Evolutionary conservation across 2,797 vertebrate species (phyloP).

Genomic region (Taenioides sp.): DNA sequence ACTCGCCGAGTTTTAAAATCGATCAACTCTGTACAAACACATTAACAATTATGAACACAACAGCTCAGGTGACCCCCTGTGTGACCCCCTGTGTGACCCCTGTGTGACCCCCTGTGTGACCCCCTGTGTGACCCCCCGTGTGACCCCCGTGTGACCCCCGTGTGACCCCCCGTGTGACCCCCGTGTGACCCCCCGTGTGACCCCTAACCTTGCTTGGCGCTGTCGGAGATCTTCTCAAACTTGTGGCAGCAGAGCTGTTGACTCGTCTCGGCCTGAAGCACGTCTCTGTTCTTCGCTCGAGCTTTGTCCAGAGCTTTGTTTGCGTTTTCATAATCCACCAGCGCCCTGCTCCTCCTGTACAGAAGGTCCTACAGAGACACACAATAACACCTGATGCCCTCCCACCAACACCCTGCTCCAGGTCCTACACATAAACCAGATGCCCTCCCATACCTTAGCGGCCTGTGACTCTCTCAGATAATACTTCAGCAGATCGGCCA

Average conservation of each 20-base stretch:
- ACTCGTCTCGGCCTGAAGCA: constrained; percentile 94
- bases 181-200: neutral
- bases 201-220: constrained; percentile 91
- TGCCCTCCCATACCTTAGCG: constrained; percentile 83
- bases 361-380: constrained; percentile 84
- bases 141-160: neutral
- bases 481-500: constrained; percentile 96
- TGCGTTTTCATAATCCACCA: constrained; percentile 98
- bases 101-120: neutral
- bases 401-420: no score
- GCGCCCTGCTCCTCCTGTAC: constrained; percentile 91
- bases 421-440: no score
- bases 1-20: constrained; percentile 99
- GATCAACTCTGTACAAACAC: constrained; percentile 83
- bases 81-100: no score
- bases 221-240: constrained; percentile 98
- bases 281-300: constrained; percentile 95
- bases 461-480: constrained; percentile 98
- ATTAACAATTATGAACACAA: neutral
- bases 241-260: constrained; percentile 98
- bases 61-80: neutral
- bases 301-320: constrained; percentile 98
- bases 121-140: neutral
- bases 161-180: neutral
- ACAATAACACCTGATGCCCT: neutral